phyloP scores from a whole-genome alignment of 2,113 vertebrate species.

The Emydura subglobosa region DNA sequence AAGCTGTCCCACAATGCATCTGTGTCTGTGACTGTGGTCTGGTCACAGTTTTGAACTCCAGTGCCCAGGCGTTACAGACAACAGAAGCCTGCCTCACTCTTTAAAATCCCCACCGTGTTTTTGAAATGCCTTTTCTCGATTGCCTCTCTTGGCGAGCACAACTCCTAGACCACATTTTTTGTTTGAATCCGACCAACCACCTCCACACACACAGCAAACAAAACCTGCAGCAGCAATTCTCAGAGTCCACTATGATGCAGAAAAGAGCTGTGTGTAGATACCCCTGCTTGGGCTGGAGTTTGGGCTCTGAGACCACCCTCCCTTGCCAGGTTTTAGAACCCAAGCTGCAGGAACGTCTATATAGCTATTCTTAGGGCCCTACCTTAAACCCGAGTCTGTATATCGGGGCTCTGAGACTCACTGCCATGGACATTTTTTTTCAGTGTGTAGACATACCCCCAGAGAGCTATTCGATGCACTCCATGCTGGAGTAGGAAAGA shows the following conservation, averaged over 20 bases:
- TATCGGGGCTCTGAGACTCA: neutral
- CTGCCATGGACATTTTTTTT: neutral
- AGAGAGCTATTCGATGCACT: neutral
- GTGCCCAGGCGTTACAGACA: neutral
- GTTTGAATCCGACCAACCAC: neutral
- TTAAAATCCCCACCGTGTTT: neutral
- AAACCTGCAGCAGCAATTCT: neutral
- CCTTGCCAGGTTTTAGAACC: neutral
- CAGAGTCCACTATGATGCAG: neutral
- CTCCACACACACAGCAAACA: neutral
- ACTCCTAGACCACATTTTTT: neutral
- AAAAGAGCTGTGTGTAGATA: neutral
- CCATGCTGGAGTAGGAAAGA: neutral
- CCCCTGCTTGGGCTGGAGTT: neutral
- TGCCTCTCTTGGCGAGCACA: neutral
- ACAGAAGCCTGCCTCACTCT: neutral
- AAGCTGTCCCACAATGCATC: neutral
- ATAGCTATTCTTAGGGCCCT: neutral
- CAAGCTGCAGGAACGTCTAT: neutral
- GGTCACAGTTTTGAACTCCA: neutral
- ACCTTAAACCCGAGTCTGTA: neutral
- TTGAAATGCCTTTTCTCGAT: neutral
- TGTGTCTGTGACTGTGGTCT: neutral
- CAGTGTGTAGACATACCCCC: neutral
- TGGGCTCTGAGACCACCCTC: neutral